phyloP scores from a whole-genome alignment of 2,888 invertebrate genomes.

The Apeira syringaria region DNA sequence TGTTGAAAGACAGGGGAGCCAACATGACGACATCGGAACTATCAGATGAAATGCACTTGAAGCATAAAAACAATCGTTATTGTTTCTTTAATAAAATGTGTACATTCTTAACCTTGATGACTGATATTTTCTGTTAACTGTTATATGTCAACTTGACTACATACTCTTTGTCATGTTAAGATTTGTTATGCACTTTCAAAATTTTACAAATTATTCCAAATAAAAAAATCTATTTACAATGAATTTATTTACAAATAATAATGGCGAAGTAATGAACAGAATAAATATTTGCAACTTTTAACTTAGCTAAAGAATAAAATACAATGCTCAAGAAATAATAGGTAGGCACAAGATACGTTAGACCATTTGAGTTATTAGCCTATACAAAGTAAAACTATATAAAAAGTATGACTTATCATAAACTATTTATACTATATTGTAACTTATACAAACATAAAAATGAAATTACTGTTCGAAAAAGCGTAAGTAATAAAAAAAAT shows the following conservation, averaged over 20 bases:
- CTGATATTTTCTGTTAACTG: too few relatives aligned
- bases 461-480: conserved; percentile 28
- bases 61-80: too few relatives aligned
- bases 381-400: conserved; percentile 17
- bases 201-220: neutral
- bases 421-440: conserved; percentile 48
- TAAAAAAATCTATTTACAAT: conserved; percentile 1
- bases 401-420: conserved; percentile 36
- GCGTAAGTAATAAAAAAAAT: conserved; percentile 35
- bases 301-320: conserved; percentile 19
- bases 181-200: too few relatives aligned
- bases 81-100: too few relatives aligned
- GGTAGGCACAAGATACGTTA: conserved; percentile 40
- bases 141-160: too few relatives aligned
- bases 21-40: too few relatives aligned
- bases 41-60: too few relatives aligned
- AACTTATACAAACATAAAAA: conserved; percentile 43
- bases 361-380: conserved; percentile 47
- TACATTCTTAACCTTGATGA: too few relatives aligned
- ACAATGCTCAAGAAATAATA: conserved; percentile 25
- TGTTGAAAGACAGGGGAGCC: too few relatives aligned
- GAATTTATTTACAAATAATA: conserved; percentile 9
- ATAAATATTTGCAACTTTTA: conserved; percentile 18
- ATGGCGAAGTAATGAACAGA: conserved; percentile 11
- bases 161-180: too few relatives aligned